Evolutionary conservation across 2,888 invertebrate genomes (phyloP).

Genomic region (Epirrhoe alternata): DNA sequence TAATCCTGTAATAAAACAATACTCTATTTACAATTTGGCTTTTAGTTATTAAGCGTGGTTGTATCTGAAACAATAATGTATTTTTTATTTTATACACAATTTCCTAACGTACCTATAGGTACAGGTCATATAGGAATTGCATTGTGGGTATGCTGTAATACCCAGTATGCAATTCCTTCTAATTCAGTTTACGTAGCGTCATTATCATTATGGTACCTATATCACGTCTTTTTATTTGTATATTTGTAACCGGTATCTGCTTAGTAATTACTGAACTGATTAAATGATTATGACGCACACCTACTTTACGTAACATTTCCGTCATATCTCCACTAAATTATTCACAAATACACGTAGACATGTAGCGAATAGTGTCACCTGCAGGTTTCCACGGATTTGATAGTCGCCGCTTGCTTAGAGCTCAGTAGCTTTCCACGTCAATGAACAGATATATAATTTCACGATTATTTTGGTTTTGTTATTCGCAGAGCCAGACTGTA

Average conservation of each 20-base stretch:
- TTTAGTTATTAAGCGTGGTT: neutral
- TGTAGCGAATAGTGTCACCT: constrained; percentile 42
- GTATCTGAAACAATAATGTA: neutral
- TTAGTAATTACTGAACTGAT: constrained; percentile 20
- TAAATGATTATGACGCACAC: constrained; percentile 50
- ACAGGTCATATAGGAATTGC: no score
- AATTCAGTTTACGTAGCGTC: no score
- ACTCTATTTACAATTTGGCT: constrained; percentile 40
- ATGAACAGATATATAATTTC: neutral
- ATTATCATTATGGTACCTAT: no score
- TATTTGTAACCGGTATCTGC: neutral
- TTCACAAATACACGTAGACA: constrained; percentile 36
- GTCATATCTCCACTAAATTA: constrained; percentile 46
- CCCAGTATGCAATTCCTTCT: no score
- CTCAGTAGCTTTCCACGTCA: neutral
- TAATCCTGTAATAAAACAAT: constrained; percentile 79
- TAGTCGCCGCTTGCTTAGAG: neutral
- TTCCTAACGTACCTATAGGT: no score
- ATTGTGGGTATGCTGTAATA: no score
- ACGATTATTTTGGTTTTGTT: neutral
- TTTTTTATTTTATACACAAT: no score
- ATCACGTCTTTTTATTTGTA: no score
- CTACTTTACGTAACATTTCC: constrained; percentile 44
- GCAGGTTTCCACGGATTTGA: constrained; percentile 38
- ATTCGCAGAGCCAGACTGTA: no score